Base-by-base conservation (phyloP, 2,888 invertebrate species). In the Amphipyra tragopoginis region DNA sequence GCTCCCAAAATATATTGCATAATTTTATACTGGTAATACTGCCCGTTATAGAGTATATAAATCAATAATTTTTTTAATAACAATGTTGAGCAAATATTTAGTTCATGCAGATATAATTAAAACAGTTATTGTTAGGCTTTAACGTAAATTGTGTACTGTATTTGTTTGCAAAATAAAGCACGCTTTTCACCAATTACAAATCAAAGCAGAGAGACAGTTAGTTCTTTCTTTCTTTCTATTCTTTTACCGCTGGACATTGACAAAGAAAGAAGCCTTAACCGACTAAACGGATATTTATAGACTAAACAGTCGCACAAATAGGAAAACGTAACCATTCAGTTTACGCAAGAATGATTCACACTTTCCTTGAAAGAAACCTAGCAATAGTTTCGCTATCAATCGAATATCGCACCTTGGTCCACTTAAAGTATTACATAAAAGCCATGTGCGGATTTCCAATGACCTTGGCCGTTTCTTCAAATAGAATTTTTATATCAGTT, bases 281-380 rank as follows among this genome's bases (percentile, higher is more conserved):
- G n/a, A 9, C 15, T 0, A 34, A 5, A 34, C 13, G 15, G 15
- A 15, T 48, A 34, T 45, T 45, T 29, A 45, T 33, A 13, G 34
- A 36, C 15, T 39, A 64, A 44, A 47, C 54, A 66, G 11, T n/a
- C 33, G 13, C 15, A 47, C 29, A 42, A 75, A 68, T 61, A 63
- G 55, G 33, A 66, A 69, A 66, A 69, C 54, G 45, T 48, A 50
- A 48, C 56, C 50, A 60, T 61, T 39, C 50, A 39, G 6, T 38
- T 79, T 75, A 60, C 80, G 72, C 61, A 77, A 79, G 33, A 38
- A 26, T 79, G 80, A 79, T 59, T 80, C 80, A 80, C 55, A 77
- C 70, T 68, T 79, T 79, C 68, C 80, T 80, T 79, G 78, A 65
- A 80, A 61, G 63, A 66, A 50, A 66, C 77, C 70, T 70, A 72